Conservation (phyloP, 2,888 invertebrate genomes). For the Deladenus siricidicola region DNA sequence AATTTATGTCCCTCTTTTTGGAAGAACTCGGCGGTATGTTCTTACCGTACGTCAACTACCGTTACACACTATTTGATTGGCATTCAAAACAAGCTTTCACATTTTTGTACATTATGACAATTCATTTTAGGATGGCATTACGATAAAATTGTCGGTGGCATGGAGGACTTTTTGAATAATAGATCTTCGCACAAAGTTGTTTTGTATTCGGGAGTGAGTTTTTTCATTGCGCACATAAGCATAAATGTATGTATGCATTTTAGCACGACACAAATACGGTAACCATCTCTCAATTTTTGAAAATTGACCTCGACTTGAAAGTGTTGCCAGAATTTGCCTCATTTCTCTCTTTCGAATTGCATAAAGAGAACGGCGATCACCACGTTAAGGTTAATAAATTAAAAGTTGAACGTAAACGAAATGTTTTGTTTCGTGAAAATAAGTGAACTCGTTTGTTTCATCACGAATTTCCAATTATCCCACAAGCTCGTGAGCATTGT, state of each 20-base stretch:
- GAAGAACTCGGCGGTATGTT: not conserved
- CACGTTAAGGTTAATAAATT: constrained; percentile 18
- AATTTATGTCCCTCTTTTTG: not conserved
- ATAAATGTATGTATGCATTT: not conserved
- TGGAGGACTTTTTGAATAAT: constrained; percentile 19
- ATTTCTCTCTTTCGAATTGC: constrained; percentile 26
- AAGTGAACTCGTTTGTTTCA: too few species aligned
- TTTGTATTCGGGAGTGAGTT: constrained; percentile 23
- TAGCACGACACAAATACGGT: constrained; percentile 27
- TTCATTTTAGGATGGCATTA: constrained; percentile 22
- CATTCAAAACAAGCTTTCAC: not conserved
- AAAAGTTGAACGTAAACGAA: too few species aligned
- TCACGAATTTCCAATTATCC: too few species aligned
- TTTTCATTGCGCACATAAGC: not conserved
- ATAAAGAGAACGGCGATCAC: constrained; percentile 6
- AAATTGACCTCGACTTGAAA: constrained; percentile 10
- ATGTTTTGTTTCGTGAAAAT: too few species aligned
- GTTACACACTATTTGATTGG: not conserved
- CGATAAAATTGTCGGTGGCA: constrained; percentile 15
- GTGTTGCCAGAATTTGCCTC: constrained; percentile 10
- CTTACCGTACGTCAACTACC: too few species aligned
- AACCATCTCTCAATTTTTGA: constrained; percentile 21
- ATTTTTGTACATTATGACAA: not conserved
- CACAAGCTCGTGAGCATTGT: too few species aligned
- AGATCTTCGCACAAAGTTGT: constrained; percentile 21